Base-by-base conservation (phyloP, 2,888 invertebrate genomes). In the Thecocarcelia acutangulata region DNA sequence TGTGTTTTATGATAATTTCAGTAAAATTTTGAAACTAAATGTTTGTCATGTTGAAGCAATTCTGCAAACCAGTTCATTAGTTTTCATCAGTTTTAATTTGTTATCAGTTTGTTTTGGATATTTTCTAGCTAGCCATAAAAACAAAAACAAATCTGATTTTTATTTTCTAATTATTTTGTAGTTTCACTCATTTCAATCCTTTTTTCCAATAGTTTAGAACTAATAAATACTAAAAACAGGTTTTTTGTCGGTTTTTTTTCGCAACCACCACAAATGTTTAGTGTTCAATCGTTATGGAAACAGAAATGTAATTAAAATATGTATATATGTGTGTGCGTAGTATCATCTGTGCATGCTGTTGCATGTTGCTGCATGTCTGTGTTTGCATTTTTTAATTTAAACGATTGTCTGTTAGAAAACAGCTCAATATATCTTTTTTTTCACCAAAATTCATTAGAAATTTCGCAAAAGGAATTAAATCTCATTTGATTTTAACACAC, bases 381-480 rank as follows among this genome's bases (percentile, higher is more conserved):
- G 21, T 63, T 11, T 44, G n/a, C n/a, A 28, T 48, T 52, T 72
- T 17, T 13, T 50, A 59, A 13, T 72, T 72, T 13, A 37, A 73
- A n/a, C 28, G 50, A 52, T 52, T 52, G 42, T 12, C 1, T 58
- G 58, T 56, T 24, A 15, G 44, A 44, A 28, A 24, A n/a, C 0
- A 44, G 9, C 19, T 44, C n/a, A 13, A 2, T 59, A n/a, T n/a
- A n/a, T n/a, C n/a, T n/a, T 2, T 13, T 40, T 74, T 70, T 40
- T 37, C 21, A 3, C 17, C 21, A 69, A 76, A 61, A 80, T 75
- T 74, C 80, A 80, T 70, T 75, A 80, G 64, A 68, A 74, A 74
- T 54, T 48, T 50, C 46, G 50, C 69, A 75, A 63, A 75, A 6
- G 50, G 46, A 80, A 64, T 68, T 61, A 48, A 61, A 59, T 77